Percentiles rank a stretch among this genome's conserved stretches.
Conservation (phyloP, 1,140 invertebrate genomes). For the Venturia canescens region DNA sequence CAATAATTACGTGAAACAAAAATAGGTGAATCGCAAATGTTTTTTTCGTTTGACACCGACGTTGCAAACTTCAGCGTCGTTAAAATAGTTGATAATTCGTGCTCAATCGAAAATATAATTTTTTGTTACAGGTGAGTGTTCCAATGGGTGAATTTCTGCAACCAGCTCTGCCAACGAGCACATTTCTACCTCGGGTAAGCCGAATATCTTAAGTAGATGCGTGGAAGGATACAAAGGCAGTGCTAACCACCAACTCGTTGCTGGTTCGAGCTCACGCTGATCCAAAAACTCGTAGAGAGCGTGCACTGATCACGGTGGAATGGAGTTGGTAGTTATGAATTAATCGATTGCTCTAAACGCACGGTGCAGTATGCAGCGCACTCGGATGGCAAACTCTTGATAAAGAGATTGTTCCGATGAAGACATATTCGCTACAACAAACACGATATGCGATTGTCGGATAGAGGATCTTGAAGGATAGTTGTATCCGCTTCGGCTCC, state of each 20-base stretch:
- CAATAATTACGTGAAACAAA: no score
- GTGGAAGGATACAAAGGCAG: neutral
- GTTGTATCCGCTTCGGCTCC: no score
- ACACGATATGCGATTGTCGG: neutral
- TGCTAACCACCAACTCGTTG: neutral
- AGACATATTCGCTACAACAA: neutral
- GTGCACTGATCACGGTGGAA: neutral
- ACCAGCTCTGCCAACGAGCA: conserved; percentile 47
- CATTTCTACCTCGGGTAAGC: conserved; percentile 49
- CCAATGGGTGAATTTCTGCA: conserved; percentile 50
- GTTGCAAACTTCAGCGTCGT: no score
- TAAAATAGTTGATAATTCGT: neutral
- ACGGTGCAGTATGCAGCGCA: no score
- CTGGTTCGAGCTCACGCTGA: neutral
- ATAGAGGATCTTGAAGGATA: neutral
- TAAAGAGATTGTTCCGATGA: neutral
- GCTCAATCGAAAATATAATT: neutral
- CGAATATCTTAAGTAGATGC: conserved; percentile 42
- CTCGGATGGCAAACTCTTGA: neutral
- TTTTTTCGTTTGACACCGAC: no score
- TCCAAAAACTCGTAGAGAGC: neutral
- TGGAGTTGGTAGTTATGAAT: neutral
- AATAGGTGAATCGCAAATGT: neutral
- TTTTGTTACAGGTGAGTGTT: conserved; percentile 56
- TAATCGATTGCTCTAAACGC: no score